These are phyloP conservation scores for Craniophora ligustri DNA, from an alignment of 2,888 invertebrate species.

Conservation along the genomic window DNA sequence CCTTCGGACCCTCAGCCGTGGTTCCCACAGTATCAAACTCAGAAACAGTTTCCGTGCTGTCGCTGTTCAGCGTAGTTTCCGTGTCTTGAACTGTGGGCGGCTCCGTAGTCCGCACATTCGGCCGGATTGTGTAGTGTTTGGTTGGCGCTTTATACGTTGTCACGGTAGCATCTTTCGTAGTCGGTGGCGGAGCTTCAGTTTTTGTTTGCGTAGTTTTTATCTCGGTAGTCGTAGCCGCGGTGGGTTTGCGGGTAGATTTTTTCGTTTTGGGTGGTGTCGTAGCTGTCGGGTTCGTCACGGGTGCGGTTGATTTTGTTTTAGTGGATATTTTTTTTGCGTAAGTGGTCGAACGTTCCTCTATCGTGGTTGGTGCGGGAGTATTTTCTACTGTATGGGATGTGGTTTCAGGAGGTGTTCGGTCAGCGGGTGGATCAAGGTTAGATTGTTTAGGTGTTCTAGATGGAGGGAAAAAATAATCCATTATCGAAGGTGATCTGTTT, in stretches of 20 bases:
- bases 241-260: constrained; percentile 77
- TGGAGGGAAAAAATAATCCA: constrained; percentile 87
- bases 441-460: constrained; percentile 86
- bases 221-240: constrained; percentile 69
- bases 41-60: constrained; percentile 85
- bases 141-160: constrained; percentile 79
- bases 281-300: constrained; percentile 75
- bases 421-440: constrained; percentile 80
- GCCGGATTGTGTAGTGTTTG: constrained; percentile 87
- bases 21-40: constrained; percentile 74
- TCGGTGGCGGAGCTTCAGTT: constrained; percentile 67
- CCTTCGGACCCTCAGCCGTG: constrained; percentile 72
- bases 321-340: constrained; percentile 77
- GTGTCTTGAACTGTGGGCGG: constrained; percentile 80
- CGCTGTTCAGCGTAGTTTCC: constrained; percentile 83
- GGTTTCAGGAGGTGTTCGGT: constrained; percentile 75
- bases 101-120: constrained; percentile 78
- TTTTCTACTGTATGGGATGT: constrained; percentile 60
- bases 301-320: constrained; percentile 79
- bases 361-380: constrained; percentile 73
- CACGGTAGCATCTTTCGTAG: constrained; percentile 70
- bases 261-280: constrained; percentile 78
- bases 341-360: constrained; percentile 80
- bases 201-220: constrained; percentile 76
- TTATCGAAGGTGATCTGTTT: constrained; percentile 82